Evolutionary conservation across 2,113 vertebrate genomes (phyloP).

Genomic region (Noturus placidus): DNA sequence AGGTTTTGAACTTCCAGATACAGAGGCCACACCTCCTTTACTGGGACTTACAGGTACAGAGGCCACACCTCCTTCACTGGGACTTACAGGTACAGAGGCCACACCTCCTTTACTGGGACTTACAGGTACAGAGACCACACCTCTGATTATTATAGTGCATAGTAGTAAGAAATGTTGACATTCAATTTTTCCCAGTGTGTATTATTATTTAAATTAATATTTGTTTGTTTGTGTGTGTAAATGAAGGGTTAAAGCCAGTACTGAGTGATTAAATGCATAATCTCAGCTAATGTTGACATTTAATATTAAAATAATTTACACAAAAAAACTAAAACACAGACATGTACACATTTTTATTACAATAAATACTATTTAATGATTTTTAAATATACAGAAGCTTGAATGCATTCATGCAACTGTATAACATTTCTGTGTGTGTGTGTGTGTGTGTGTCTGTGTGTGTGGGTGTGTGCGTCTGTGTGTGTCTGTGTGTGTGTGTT

Average conservation of each 20-base stretch:
- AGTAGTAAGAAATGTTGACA: not conserved
- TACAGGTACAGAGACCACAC: not conserved
- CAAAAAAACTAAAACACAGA: not conserved
- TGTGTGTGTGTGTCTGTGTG: not conserved
- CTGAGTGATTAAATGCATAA: not conserved
- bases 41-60: too few species aligned
- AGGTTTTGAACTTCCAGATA: not conserved
- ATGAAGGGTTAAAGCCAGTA: not conserved
- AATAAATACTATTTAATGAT: slow-evolving; percentile 82
- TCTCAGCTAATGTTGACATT: not conserved
- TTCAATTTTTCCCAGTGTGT: not conserved
- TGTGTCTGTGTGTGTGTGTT: not conserved
- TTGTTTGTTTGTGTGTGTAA: not conserved
- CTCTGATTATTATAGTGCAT: not conserved
- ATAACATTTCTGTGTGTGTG: not conserved
- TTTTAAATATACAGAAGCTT: slow-evolving; percentile 59
- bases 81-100: not conserved
- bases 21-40: too few species aligned
- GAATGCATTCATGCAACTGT: slow-evolving; percentile 23
- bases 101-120: not conserved
- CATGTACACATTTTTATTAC: slow-evolving; percentile 97
- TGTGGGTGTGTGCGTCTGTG: too few species aligned
- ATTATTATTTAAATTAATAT: not conserved
- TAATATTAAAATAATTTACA: not conserved
- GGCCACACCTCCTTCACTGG: too few species aligned